A percentile compares a stretch with the other conserved stretches of the same genome.
These are phyloP conservation scores for Lamproptera curius DNA, from an alignment of 2,888 invertebrate species.

Conservation along the genomic window DNA sequence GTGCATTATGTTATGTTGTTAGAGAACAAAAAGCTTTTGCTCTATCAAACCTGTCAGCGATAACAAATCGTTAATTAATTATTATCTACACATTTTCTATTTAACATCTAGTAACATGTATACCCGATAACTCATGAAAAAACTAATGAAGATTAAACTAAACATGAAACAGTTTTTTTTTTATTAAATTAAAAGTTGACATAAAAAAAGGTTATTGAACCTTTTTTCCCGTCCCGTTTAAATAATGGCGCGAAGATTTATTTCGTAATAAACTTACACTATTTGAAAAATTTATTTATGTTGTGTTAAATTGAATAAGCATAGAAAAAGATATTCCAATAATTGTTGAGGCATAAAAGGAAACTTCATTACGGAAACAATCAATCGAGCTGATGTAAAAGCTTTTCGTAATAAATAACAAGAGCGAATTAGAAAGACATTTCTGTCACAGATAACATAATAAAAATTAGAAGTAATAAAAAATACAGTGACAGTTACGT, in stretches of 20 bases:
- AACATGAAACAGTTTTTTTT: neutral
- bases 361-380: constrained; percentile 4
- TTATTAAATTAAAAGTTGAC: neutral
- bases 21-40: constrained; percentile 11
- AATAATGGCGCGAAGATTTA: no score
- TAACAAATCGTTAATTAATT: neutral
- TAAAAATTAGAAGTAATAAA: neutral
- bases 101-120: neutral
- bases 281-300: neutral
- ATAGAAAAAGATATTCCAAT: neutral
- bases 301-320: neutral
- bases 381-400: constrained; percentile 11
- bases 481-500: neutral
- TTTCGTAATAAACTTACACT: neutral
- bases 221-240: no score
- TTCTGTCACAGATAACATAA: neutral
- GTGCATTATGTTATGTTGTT: neutral
- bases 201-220: no score
- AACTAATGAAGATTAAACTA: neutral
- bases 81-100: neutral
- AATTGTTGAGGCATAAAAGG: neutral
- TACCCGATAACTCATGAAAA: neutral
- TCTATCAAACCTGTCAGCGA: neutral
- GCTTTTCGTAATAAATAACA: constrained; percentile 7
- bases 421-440: neutral